Conservation (phyloP, 2,888 invertebrate species). For the Ophion ventricosus region DNA sequence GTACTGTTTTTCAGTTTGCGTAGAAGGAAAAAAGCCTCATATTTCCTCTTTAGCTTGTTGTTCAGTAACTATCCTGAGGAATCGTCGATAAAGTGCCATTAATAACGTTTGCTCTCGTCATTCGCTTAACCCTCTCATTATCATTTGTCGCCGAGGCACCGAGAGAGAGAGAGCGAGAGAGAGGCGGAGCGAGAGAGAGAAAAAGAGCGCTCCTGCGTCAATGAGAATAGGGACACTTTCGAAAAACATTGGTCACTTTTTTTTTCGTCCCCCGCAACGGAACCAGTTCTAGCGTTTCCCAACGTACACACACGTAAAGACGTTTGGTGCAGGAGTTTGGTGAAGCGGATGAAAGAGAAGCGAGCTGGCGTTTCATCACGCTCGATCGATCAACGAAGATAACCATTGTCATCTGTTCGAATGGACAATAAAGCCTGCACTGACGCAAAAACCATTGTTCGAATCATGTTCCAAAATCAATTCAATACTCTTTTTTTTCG, state of each 20-base stretch:
- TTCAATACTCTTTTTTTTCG: background rate
- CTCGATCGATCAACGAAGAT: slow-evolving; percentile 28
- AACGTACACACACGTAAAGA: slow-evolving; percentile 4
- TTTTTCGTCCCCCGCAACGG: background rate
- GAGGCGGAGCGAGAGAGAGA: no score
- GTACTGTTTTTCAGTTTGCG: background rate
- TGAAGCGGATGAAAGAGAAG: slow-evolving; percentile 43
- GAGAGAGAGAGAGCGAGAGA: no score
- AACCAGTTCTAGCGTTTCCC: background rate
- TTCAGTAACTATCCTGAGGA: background rate
- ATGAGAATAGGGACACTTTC: slow-evolving; percentile 33
- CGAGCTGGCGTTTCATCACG: slow-evolving; percentile 37
- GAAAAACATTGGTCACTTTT: slow-evolving; percentile 37
- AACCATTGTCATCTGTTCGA: slow-evolving; percentile 17
- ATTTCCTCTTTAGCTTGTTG: no score
- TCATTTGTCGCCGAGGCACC: slow-evolving; percentile 42
- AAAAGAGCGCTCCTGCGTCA: slow-evolving; percentile 54
- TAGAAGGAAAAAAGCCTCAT: background rate
- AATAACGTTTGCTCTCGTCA: slow-evolving; percentile 26
- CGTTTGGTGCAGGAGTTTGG: no score
- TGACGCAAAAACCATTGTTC: background rate
- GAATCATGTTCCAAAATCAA: background rate
- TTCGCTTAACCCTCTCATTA: slow-evolving; percentile 40
- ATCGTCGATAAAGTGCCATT: slow-evolving; percentile 6
- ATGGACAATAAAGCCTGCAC: background rate